These are phyloP conservation scores for Hemichromis elongatus DNA, from an alignment of 2,113 vertebrate genomes.

Conservation along the genomic window DNA sequence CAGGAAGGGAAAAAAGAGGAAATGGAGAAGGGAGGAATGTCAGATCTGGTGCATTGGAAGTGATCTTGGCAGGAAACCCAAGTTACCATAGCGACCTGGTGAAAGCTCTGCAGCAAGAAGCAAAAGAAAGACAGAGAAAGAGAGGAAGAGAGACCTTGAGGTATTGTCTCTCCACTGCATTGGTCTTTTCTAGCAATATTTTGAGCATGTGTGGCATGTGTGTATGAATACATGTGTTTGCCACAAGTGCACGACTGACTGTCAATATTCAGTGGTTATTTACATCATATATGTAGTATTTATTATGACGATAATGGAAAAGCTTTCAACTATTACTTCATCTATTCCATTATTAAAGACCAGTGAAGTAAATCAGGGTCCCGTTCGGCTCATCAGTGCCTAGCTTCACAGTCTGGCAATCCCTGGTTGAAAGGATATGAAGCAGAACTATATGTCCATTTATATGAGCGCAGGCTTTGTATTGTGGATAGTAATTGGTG, in stretches of 20 bases:
- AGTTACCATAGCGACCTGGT: constrained; percentile 69
- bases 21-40: constrained; percentile 45
- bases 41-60: constrained; percentile 57
- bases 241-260: background rate
- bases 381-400: constrained; percentile 25
- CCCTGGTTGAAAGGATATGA: constrained; percentile 29
- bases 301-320: background rate
- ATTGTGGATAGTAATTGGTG: constrained; percentile 41
- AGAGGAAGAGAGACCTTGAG: constrained; percentile 45
- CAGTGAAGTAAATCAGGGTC: constrained; percentile 28
- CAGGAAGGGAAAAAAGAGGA: constrained; percentile 8
- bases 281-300: background rate
- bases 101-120: constrained; percentile 50
- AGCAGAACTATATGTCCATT: constrained; percentile 27
- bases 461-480: constrained; percentile 21
- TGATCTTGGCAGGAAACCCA: constrained; percentile 59
- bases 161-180: constrained; percentile 11
- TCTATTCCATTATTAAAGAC: background rate
- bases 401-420: background rate
- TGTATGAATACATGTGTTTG: background rate
- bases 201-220: background rate
- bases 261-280: background rate
- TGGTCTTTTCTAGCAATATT: background rate
- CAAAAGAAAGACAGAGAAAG: background rate
- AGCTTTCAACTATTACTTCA: background rate